Conservation (phyloP, 2,888 invertebrate genomes). For the Zygogramma bicolorata region DNA sequence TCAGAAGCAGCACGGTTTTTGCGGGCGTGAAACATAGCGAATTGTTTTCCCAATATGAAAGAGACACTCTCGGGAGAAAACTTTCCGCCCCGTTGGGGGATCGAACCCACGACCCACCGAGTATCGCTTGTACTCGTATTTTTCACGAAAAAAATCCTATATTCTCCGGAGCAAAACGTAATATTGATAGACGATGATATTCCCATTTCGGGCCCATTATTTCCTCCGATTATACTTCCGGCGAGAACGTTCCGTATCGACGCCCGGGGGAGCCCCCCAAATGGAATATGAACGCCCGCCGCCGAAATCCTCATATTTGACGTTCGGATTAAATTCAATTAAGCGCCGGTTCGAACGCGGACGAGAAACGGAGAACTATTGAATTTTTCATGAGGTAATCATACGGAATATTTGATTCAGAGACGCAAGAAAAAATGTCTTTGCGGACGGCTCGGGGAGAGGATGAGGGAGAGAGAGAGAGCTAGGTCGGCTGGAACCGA, state of each 20-base stretch:
- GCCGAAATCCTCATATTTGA: slow-evolving; percentile 6
- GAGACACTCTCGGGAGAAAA: too few relatives aligned
- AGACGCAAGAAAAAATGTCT: neutral
- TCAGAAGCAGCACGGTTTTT: too few relatives aligned
- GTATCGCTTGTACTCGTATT: too few relatives aligned
- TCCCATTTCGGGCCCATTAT: neutral
- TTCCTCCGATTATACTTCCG: slow-evolving; percentile 3
- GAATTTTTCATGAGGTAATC: slow-evolving; percentile 14
- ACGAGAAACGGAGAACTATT: neutral
- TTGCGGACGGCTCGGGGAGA: neutral
- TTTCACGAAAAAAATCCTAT: neutral
- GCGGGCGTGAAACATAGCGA: too few relatives aligned
- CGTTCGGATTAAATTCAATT: slow-evolving; percentile 3
- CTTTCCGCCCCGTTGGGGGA: too few relatives aligned
- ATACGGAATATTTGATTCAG: slow-evolving; percentile 8
- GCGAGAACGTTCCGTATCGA: neutral
- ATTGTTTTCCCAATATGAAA: too few relatives aligned
- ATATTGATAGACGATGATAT: neutral
- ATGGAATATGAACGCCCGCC: slow-evolving; percentile 1
- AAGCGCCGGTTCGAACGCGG: neutral
- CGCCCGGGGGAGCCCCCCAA: neutral
- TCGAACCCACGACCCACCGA: too few relatives aligned
- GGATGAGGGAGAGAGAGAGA: neutral
- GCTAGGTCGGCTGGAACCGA: too few relatives aligned
- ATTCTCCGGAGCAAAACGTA: neutral